A percentile compares a stretch with the other conserved stretches of the same genome.
Conservation (phyloP, 1,140 invertebrate genomes). For the Solenopsis fugax region DNA sequence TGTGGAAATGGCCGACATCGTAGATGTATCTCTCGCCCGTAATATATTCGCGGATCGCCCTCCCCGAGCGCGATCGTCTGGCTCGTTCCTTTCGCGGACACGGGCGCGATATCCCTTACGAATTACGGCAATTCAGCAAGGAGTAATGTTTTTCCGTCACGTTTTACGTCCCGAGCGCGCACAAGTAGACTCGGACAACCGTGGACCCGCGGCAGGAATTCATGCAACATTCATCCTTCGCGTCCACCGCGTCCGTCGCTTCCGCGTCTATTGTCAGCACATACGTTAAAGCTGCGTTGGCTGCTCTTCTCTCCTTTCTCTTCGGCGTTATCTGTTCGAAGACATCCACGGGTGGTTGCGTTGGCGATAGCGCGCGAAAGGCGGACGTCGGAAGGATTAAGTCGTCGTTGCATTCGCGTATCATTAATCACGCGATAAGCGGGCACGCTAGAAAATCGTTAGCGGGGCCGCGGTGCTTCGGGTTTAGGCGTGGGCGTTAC, state of each 20-base stretch:
- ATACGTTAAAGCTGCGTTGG: slow-evolving; percentile 47
- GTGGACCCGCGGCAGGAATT: slow-evolving; percentile 50
- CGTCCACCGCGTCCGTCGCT: slow-evolving; percentile 44
- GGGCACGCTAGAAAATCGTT: slow-evolving; percentile 80
- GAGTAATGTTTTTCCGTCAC: slow-evolving; percentile 76
- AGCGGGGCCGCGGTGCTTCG: slow-evolving; percentile 31
- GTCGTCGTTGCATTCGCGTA: slow-evolving; percentile 75
- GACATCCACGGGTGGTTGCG: slow-evolving; percentile 50
- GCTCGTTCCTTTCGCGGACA: slow-evolving; percentile 33
- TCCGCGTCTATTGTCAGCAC: slow-evolving; percentile 75
- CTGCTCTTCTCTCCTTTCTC: slow-evolving; percentile 8
- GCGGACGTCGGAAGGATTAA: slow-evolving; percentile 79
- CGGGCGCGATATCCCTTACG: slow-evolving; percentile 53
- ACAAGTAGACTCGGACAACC: slow-evolving; percentile 69
- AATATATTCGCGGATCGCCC: slow-evolving; percentile 30
- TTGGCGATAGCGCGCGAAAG: slow-evolving; percentile 58
- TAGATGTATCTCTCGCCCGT: slow-evolving; percentile 12
- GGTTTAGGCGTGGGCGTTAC: slow-evolving; percentile 73
- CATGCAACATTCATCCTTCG: slow-evolving; percentile 74
- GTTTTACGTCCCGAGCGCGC: slow-evolving; percentile 65
- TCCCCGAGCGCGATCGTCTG: slow-evolving; percentile 32
- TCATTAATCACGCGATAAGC: slow-evolving; percentile 83
- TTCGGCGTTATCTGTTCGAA: slow-evolving; percentile 63
- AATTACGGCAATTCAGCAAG: slow-evolving; percentile 72
- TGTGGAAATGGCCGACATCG: slow-evolving; percentile 9